A percentile compares a stretch with the other conserved stretches of the same genome.
phyloP scores from a whole-genome alignment of 92 coral and sea anemone species.

The Heteractis magnifica region DNA sequence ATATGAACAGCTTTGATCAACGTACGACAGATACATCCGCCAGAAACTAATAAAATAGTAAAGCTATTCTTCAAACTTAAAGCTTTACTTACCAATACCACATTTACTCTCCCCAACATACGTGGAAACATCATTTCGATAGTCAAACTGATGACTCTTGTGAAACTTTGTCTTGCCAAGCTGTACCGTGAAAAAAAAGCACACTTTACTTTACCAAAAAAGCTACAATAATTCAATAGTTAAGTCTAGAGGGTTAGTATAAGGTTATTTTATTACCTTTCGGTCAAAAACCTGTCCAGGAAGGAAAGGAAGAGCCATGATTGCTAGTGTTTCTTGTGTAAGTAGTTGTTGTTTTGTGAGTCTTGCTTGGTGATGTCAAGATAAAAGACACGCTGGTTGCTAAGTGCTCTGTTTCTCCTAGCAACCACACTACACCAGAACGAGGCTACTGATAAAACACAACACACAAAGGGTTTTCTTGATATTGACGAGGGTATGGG shows the following conservation, averaged over 20 bases:
- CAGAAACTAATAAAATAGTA: background rate
- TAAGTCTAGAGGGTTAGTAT: background rate
- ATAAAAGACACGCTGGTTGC: constrained; percentile 30
- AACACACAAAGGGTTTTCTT: background rate
- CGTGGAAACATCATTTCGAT: constrained; percentile 87
- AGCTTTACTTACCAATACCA: constrained; percentile 79
- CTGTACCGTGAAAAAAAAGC: constrained; percentile 41
- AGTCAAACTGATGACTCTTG: constrained; percentile 94
- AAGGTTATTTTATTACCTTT: constrained; percentile 56
- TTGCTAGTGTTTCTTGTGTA: constrained; percentile 1
- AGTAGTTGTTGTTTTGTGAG: constrained; percentile 21
- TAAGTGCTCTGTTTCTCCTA: constrained; percentile 62
- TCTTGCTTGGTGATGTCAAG: constrained; percentile 26
- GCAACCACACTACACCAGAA: constrained; percentile 56
- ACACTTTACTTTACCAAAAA: background rate
- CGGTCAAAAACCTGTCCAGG: constrained; percentile 96
- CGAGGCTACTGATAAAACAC: constrained; percentile 13
- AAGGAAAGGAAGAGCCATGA: constrained; percentile 96
- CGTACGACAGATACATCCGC: background rate
- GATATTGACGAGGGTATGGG: background rate
- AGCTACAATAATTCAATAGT: background rate
- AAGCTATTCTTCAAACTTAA: background rate
- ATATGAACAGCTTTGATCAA: background rate
- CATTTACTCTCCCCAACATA: constrained; percentile 92
- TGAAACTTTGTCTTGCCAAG: constrained; percentile 93